phyloP scores from a whole-genome alignment of 2,113 vertebrate genomes.

The Notiomystis cincta region DNA sequence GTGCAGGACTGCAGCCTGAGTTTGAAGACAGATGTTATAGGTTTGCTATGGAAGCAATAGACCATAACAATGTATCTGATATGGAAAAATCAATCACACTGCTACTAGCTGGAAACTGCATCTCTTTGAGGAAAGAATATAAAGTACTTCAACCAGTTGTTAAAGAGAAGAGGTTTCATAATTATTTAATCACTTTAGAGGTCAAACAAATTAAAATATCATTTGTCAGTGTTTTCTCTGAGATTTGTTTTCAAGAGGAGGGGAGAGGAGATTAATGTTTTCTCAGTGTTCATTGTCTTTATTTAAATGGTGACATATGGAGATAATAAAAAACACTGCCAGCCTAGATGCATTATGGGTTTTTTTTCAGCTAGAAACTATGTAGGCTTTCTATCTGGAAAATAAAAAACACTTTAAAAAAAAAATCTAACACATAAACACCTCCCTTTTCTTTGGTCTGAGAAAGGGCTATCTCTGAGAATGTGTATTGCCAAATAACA shows the following conservation, averaged over 20 bases:
- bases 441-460: not conserved
- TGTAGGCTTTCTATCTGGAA: not conserved
- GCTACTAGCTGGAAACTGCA: slow-evolving; percentile 57
- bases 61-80: slow-evolving; percentile 67
- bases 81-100: slow-evolving; percentile 73
- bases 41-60: slow-evolving; percentile 71
- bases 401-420: not conserved
- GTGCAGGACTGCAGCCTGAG: slow-evolving; percentile 32
- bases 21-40: slow-evolving; percentile 67
- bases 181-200: slow-evolving; percentile 70
- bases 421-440: not conserved
- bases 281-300: slow-evolving; percentile 45
- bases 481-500: not conserved
- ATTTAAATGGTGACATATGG: slow-evolving; percentile 18
- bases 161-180: slow-evolving; percentile 67
- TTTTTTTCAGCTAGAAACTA: slow-evolving; percentile 1
- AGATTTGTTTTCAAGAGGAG: slow-evolving; percentile 29
- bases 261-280: slow-evolving; percentile 19
- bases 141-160: slow-evolving; percentile 58
- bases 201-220: slow-evolving; percentile 72
- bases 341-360: not conserved
- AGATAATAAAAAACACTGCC: not conserved
- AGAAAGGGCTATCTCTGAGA: not conserved
- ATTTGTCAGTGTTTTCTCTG: slow-evolving; percentile 63
- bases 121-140: slow-evolving; percentile 56